Conservation (phyloP, 2,888 invertebrate species). For the Rhorus exstirpatorius region DNA sequence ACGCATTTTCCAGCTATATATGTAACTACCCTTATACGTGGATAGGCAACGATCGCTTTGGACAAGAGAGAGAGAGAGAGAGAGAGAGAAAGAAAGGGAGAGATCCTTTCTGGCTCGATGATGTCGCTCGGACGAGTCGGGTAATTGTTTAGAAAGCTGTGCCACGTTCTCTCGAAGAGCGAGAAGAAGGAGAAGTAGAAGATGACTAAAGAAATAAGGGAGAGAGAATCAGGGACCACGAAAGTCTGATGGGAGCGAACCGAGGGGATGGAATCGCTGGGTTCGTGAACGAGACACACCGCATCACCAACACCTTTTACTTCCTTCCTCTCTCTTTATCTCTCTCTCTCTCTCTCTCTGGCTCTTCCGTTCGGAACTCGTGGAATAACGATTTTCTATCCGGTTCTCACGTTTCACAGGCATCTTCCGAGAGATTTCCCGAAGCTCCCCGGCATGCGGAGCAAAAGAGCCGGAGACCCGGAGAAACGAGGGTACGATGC, state of each 20-base stretch:
- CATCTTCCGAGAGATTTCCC: conserved; percentile 24
- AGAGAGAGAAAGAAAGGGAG: conserved; percentile 3
- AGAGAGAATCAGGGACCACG: neutral
- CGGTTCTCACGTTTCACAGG: conserved; percentile 46
- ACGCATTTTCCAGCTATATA: conserved; percentile 73
- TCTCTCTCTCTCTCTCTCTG: conserved; percentile 4
- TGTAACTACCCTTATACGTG: conserved; percentile 72
- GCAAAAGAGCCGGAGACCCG: conserved; percentile 13
- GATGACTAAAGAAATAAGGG: conserved; percentile 1
- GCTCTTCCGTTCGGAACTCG: conserved; percentile 22
- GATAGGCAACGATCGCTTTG: neutral
- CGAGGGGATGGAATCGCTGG: conserved; percentile 31
- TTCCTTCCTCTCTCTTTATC: too few relatives aligned
- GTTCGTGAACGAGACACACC: conserved; percentile 40
- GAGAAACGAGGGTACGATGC: conserved; percentile 12
- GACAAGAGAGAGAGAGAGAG: neutral
- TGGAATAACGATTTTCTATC: conserved; percentile 64
- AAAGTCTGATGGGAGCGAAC: conserved; percentile 15
- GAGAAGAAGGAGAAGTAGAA: conserved; percentile 1
- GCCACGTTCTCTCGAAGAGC: conserved; percentile 23
- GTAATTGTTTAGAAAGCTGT: conserved; percentile 66
- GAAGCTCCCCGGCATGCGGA: neutral
- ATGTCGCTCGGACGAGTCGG: conserved; percentile 49
- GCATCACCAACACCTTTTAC: neutral
- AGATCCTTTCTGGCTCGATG: conserved; percentile 15